Percentiles rank a stretch among this genome's conserved stretches.
phyloP scores from a whole-genome alignment of 2,888 invertebrate genomes.

The Acrobasis consociella region DNA sequence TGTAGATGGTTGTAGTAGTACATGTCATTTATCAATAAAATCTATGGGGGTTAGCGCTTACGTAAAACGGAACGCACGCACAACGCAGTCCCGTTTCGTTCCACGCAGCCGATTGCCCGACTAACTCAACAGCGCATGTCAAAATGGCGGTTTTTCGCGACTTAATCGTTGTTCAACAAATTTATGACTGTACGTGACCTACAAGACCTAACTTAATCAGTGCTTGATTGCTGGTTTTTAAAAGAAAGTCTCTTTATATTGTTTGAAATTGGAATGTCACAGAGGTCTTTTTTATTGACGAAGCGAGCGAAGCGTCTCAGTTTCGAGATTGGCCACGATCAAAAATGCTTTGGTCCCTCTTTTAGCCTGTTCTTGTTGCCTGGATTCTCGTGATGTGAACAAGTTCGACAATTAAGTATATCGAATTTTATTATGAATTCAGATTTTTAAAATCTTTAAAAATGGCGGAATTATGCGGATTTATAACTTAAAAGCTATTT shows the following conservation, averaged over 20 bases:
- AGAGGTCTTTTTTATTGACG: too few species aligned
- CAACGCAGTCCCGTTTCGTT: slow-evolving; percentile 41
- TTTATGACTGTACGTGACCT: slow-evolving; percentile 5
- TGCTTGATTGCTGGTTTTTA: not conserved
- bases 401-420: too few species aligned
- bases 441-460: too few species aligned
- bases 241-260: not conserved
- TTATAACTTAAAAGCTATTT: too few species aligned
- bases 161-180: slow-evolving; percentile 9
- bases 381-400: too few species aligned
- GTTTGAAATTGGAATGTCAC: not conserved
- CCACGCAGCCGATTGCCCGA: slow-evolving; percentile 45
- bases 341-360: too few species aligned
- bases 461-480: too few species aligned
- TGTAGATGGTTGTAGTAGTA: too few species aligned
- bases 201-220: slow-evolving; percentile 1
- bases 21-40: not conserved
- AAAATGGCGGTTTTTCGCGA: slow-evolving; percentile 29
- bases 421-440: too few species aligned
- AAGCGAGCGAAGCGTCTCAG: too few species aligned
- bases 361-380: too few species aligned
- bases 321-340: too few species aligned
- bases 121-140: slow-evolving; percentile 43
- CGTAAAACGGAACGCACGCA: slow-evolving; percentile 45
- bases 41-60: slow-evolving; percentile 30